Conservation (phyloP, 37 sponge, comb jelly and placozoan species). For the Axinella damicornis region DNA sequence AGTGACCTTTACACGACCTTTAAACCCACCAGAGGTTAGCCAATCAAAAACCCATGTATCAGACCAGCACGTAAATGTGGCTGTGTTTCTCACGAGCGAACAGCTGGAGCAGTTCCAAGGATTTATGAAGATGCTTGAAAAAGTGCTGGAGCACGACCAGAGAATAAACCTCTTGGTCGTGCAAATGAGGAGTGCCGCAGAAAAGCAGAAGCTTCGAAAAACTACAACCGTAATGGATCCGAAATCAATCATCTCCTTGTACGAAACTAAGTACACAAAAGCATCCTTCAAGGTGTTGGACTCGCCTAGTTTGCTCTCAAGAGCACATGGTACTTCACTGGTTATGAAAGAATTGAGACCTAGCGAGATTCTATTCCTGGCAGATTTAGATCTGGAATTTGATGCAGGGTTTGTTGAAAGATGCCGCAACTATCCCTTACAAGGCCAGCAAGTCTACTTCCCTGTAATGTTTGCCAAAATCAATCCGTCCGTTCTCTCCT, state of each 20-base stretch:
- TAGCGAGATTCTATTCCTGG: slow-evolving; percentile 30
- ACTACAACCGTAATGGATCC: background rate
- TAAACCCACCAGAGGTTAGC: slow-evolving; percentile 31
- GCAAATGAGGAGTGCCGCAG: slow-evolving; percentile 34
- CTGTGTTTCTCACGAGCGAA: slow-evolving; percentile 23
- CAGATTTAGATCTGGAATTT: slow-evolving; percentile 40
- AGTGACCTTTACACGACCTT: slow-evolving; percentile 10
- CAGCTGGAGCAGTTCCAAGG: slow-evolving; percentile 3
- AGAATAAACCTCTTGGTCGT: slow-evolving; percentile 17
- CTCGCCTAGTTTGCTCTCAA: slow-evolving; percentile 16
- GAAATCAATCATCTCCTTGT: background rate
- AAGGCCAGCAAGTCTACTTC: slow-evolving; percentile 54
- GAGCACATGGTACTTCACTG: slow-evolving; percentile 19
- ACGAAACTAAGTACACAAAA: slow-evolving; percentile 8
- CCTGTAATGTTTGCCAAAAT: slow-evolving; percentile 26
- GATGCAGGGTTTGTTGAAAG: slow-evolving; percentile 27
- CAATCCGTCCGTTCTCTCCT: slow-evolving; percentile 3
- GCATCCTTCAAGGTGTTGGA: slow-evolving; percentile 30
- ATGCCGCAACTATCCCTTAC: slow-evolving; percentile 36
- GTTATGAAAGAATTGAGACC: slow-evolving; percentile 13
- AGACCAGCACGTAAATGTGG: slow-evolving; percentile 6
- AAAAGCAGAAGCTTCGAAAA: background rate
- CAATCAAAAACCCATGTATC: background rate
- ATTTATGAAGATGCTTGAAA: slow-evolving; percentile 37
- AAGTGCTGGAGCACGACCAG: slow-evolving; percentile 18